These are phyloP conservation scores for Bufo bufo DNA, from an alignment of 2,113 vertebrate species.

Conservation along the genomic window DNA sequence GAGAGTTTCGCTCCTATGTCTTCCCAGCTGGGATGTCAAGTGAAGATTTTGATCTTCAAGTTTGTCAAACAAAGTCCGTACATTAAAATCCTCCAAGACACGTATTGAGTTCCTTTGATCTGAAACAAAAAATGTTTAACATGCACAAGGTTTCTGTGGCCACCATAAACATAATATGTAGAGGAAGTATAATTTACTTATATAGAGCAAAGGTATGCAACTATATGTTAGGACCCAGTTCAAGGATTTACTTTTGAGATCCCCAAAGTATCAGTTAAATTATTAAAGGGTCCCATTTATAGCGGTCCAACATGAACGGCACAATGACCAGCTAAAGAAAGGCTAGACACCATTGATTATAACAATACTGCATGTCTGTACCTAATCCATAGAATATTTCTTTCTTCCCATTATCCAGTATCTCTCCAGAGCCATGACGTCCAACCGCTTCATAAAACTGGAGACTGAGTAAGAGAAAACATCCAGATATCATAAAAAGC, in stretches of 20 bases:
- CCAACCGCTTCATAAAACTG: constrained; percentile 63
- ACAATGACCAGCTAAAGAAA: neutral
- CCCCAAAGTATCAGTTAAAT: neutral
- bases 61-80: constrained; percentile 89
- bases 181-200: neutral
- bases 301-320: neutral
- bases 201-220: neutral
- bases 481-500: neutral
- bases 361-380: constrained; percentile 46
- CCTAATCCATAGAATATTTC: constrained; percentile 60
- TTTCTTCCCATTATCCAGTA: constrained; percentile 65
- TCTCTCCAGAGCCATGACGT: constrained; percentile 70
- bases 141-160: neutral
- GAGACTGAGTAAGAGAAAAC: constrained; percentile 59
- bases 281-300: neutral
- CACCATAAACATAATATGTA: neutral
- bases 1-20: constrained; percentile 79
- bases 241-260: neutral
- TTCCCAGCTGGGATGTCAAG: constrained; percentile 84
- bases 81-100: constrained; percentile 87
- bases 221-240: too few relatives aligned
- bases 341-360: neutral
- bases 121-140: constrained; percentile 60
- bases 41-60: constrained; percentile 92
- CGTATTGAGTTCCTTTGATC: constrained; percentile 52